phyloP scores from a whole-genome alignment of 2,113 vertebrate species.

The Daubentonia madagascariensis region DNA sequence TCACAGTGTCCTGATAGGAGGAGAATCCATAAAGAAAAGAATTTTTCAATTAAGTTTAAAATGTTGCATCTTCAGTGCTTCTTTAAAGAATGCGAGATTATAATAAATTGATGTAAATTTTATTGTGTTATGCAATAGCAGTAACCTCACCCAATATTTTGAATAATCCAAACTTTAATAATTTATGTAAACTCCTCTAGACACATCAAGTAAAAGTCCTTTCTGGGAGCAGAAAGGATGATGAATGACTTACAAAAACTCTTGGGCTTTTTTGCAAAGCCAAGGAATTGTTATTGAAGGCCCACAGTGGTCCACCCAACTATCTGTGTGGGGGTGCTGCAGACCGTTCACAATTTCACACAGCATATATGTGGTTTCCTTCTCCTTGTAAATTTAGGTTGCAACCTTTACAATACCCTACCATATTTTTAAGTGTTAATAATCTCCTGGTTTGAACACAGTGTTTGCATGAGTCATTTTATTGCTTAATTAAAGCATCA shows the following conservation, averaged over 20 bases:
- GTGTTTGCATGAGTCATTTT: constrained; percentile 51
- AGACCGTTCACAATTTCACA: constrained; percentile 8
- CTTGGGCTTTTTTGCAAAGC: not conserved
- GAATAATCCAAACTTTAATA: constrained; percentile 13
- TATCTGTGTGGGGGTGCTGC: not conserved
- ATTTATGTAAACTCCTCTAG: not conserved
- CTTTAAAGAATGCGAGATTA: not conserved
- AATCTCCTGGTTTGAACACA: constrained; percentile 7
- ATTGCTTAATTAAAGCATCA: constrained; percentile 26
- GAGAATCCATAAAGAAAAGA: not conserved
- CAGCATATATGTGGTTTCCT: constrained; percentile 37
- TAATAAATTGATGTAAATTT: constrained; percentile 12
- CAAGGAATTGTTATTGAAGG: constrained; percentile 3
- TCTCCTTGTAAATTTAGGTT: constrained; percentile 40
- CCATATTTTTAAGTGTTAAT: constrained; percentile 53
- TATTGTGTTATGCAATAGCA: not conserved
- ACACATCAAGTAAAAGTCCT: constrained; percentile 29
- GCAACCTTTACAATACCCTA: not conserved
- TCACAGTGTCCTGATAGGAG: not conserved
- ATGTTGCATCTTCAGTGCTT: constrained; percentile 23
- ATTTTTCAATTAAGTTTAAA: constrained; percentile 32
- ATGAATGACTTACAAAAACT: constrained; percentile 4
- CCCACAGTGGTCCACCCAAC: not conserved
- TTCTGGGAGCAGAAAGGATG: constrained; percentile 38
- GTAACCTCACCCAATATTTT: not conserved